phyloP scores from a whole-genome alignment of 2,113 vertebrate species.

The Cheirogaleus medius region DNA sequence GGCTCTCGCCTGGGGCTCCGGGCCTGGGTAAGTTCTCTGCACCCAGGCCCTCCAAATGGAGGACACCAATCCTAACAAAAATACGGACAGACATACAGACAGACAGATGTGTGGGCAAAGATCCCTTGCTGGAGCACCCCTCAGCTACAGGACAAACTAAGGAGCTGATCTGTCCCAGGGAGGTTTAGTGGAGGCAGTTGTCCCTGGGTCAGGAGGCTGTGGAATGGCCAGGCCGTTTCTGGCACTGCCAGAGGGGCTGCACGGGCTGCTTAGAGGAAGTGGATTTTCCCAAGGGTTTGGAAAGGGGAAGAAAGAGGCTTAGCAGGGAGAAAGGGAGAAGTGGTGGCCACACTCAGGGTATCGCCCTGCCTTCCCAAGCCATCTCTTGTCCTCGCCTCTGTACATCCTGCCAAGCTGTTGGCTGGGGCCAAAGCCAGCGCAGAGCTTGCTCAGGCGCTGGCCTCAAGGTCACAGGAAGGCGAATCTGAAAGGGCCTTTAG shows the following conservation, averaged over 20 bases:
- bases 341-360: neutral
- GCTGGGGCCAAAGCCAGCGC: neutral
- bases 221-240: neutral
- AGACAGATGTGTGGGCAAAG: neutral
- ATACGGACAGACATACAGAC: neutral
- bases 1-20: neutral
- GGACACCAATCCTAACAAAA: slow-evolving; percentile 13
- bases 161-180: neutral
- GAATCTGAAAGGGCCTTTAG: neutral
- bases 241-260: neutral
- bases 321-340: neutral
- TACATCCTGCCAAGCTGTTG: neutral
- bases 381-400: neutral
- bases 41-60: neutral
- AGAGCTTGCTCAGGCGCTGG: neutral
- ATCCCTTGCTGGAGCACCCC: neutral
- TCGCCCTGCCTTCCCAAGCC: neutral
- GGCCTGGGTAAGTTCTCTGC: neutral
- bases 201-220: neutral
- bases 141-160: neutral
- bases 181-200: neutral
- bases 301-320: neutral
- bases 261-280: neutral
- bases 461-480: neutral
- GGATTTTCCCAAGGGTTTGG: neutral